Evolutionary conservation across 2,113 vertebrate species (phyloP).

Genomic region (Indicator maculatus): DNA sequence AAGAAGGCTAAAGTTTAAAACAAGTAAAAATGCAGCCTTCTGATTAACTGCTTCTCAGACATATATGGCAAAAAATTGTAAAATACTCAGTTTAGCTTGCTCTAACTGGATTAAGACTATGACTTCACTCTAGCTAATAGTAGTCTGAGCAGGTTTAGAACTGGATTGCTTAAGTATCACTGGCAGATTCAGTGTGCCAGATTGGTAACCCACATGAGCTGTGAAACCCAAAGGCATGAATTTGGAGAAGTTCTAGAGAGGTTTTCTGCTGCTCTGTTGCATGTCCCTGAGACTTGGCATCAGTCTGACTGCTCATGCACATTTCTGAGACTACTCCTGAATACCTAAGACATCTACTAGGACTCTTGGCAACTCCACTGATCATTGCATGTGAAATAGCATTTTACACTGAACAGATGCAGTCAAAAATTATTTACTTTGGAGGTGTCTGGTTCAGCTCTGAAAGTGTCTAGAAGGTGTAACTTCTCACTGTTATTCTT

Average conservation of each 20-base stretch:
- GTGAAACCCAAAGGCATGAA: neutral
- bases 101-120: neutral
- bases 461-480: neutral
- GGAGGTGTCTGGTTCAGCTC: neutral
- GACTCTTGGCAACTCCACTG: neutral
- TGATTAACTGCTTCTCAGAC: neutral
- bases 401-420: neutral
- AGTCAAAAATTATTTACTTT: neutral
- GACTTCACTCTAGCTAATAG: neutral
- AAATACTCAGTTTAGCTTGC: neutral
- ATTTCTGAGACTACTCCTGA: neutral
- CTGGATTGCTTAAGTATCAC: neutral
- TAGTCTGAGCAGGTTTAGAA: neutral
- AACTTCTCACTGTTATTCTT: neutral
- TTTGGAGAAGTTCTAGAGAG: neutral
- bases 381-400: neutral
- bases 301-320: accelerated
- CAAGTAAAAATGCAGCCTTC: neutral
- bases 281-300: accelerated
- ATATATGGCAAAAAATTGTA: neutral
- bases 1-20: neutral
- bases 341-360: neutral
- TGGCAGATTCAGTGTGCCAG: neutral
- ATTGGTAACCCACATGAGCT: neutral
- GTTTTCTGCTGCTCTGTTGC: neutral